Evolutionary conservation across 2,797 vertebrate genomes (phyloP).

Genomic region (Halcyon leucocephala): DNA sequence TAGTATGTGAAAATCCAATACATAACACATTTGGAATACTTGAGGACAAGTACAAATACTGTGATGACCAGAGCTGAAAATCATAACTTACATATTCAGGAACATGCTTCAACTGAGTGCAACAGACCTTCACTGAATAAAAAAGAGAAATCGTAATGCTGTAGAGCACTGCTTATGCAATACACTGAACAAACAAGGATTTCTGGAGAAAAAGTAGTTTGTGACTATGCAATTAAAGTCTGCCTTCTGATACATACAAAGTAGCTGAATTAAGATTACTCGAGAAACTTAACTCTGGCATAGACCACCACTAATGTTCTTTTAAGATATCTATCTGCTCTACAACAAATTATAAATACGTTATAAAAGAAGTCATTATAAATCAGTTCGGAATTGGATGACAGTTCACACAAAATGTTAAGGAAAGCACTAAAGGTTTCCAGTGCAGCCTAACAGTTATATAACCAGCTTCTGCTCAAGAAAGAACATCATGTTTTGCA

Average conservation of each 20-base stretch:
- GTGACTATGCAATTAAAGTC: not conserved
- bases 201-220: not conserved
- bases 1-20: not conserved
- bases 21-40: not conserved
- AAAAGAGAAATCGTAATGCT: not conserved
- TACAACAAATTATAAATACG: not conserved
- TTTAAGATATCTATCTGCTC: not conserved
- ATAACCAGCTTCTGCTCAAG: not conserved
- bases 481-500: not conserved
- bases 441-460: not conserved
- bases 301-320: not conserved
- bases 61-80: not conserved
- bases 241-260: not conserved
- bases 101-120: not conserved
- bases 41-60: not conserved
- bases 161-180: not conserved
- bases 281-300: not conserved
- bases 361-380: not conserved
- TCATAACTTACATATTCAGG: not conserved
- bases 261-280: not conserved
- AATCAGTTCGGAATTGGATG: not conserved
- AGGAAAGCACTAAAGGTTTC: not conserved
- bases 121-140: not conserved
- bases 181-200: not conserved
- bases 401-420: not conserved